Percentiles rank a stretch among this genome's conserved stretches.
These are phyloP conservation scores for Aplidium turbinatum DNA, from an alignment of 23 tunicate genomes.

Conservation along the genomic window DNA sequence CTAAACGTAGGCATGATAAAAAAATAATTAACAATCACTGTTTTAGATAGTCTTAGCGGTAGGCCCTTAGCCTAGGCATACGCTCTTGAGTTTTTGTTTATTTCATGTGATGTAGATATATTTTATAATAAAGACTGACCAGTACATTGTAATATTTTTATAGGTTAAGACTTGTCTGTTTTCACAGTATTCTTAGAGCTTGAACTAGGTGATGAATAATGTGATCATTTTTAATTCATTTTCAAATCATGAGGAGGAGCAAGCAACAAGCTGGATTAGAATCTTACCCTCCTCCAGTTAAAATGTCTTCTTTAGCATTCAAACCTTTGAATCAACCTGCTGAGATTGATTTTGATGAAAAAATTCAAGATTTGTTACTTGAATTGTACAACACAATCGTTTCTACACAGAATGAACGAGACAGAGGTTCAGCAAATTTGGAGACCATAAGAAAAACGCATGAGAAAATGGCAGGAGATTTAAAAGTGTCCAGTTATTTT, in stretches of 20 bases:
- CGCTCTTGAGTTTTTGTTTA: too few relatives aligned
- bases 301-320: background rate
- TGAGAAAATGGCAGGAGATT: slow-evolving; percentile 70
- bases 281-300: background rate
- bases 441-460: slow-evolving; percentile 79
- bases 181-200: too few relatives aligned
- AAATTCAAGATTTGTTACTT: slow-evolving; percentile 47
- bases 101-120: too few relatives aligned
- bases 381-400: slow-evolving; percentile 45
- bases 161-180: too few relatives aligned
- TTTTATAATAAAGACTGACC: too few relatives aligned
- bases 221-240: too few relatives aligned
- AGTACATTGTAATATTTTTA: too few relatives aligned
- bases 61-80: too few relatives aligned
- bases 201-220: too few relatives aligned
- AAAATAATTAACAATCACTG: too few relatives aligned
- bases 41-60: too few relatives aligned
- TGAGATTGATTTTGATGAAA: slow-evolving; percentile 37
- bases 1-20: too few relatives aligned
- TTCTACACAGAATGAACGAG: slow-evolving; percentile 50
- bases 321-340: background rate
- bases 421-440: slow-evolving; percentile 39
- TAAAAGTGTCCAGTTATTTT: slow-evolving; percentile 61
- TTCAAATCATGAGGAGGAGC: slow-evolving; percentile 5
- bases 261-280: background rate